Percentiles rank a stretch among this genome's conserved stretches.
Evolutionary conservation across 1,140 invertebrate genomes (phyloP).

Genomic region (Drosophila chauvacae): DNA sequence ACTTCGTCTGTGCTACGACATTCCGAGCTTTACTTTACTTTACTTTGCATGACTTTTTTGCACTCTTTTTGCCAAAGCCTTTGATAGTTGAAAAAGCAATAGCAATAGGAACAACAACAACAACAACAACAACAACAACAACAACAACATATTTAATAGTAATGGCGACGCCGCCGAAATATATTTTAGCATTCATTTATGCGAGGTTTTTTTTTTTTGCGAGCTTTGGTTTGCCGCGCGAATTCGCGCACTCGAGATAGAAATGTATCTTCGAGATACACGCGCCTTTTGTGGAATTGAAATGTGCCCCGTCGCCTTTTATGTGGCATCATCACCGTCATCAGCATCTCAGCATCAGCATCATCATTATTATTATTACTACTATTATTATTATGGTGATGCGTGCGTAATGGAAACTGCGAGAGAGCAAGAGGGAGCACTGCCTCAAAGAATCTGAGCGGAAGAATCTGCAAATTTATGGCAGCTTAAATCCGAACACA

Average conservation of each 20-base stretch:
- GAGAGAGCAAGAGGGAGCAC: neutral
- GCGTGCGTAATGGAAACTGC: slow-evolving; percentile 51
- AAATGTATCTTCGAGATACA: slow-evolving; percentile 77
- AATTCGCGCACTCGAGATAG: slow-evolving; percentile 66
- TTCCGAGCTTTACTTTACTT: slow-evolving; percentile 29
- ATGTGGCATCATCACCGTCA: slow-evolving; percentile 70
- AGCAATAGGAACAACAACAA: slow-evolving; percentile 36
- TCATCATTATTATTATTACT: slow-evolving; percentile 49
- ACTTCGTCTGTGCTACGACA: slow-evolving; percentile 48
- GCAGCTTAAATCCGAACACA: slow-evolving; percentile 35
- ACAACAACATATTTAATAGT: slow-evolving; percentile 50
- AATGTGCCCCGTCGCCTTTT: slow-evolving; percentile 67
- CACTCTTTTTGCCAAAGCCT: slow-evolving; percentile 56
- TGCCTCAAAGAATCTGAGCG: slow-evolving; percentile 32
- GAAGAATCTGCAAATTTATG: slow-evolving; percentile 57
- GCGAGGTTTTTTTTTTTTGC: slow-evolving; percentile 48
- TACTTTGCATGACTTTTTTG: slow-evolving; percentile 28
- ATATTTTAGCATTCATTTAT: slow-evolving; percentile 80
- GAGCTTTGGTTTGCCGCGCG: slow-evolving; percentile 64
- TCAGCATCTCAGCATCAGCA: slow-evolving; percentile 28
- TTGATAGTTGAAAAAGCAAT: slow-evolving; percentile 70
- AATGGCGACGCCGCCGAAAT: slow-evolving; percentile 65
- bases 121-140: slow-evolving; percentile 27
- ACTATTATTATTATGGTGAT: slow-evolving; percentile 51
- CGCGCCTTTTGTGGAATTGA: slow-evolving; percentile 75